Percentiles rank a stretch among this genome's conserved stretches.
Conservation (phyloP, 1,140 invertebrate species). For the Pseudomyrmex cubaensis region DNA sequence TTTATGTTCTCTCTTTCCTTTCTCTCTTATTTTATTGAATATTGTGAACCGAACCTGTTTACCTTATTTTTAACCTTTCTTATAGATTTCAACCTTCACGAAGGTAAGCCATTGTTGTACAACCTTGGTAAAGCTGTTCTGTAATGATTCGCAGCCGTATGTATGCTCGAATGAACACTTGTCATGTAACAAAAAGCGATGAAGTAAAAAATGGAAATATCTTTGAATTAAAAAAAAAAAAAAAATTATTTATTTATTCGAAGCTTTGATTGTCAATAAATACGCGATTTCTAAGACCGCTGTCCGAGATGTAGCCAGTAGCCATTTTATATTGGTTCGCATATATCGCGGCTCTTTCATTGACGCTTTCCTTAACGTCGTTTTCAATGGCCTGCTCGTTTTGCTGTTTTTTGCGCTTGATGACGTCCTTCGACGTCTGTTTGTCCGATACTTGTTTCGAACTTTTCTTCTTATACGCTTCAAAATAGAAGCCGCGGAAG, state of each 20-base stretch:
- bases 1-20: too few relatives aligned
- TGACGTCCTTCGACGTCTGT: constrained; percentile 64
- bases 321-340: constrained; percentile 82
- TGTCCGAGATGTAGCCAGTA: constrained; percentile 82
- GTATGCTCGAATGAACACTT: background rate
- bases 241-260: constrained; percentile 45
- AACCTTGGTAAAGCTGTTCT: background rate
- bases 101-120: background rate
- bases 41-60: too few relatives aligned
- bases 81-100: background rate
- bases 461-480: constrained; percentile 86
- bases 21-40: background rate
- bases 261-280: constrained; percentile 80
- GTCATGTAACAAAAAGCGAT: background rate
- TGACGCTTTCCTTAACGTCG: constrained; percentile 49
- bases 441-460: background rate
- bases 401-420: background rate
- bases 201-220: background rate
- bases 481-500: constrained; percentile 91
- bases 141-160: constrained; percentile 5
- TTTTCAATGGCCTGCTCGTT: background rate
- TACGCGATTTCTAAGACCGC: constrained; percentile 81
- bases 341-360: constrained; percentile 71
- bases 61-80: background rate
- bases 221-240: background rate